Evolutionary conservation across 2,797 vertebrate genomes (phyloP), one percentile per base, ranked within the genome.

Genomic region (Gymnoscopelus microlampas): DNA sequence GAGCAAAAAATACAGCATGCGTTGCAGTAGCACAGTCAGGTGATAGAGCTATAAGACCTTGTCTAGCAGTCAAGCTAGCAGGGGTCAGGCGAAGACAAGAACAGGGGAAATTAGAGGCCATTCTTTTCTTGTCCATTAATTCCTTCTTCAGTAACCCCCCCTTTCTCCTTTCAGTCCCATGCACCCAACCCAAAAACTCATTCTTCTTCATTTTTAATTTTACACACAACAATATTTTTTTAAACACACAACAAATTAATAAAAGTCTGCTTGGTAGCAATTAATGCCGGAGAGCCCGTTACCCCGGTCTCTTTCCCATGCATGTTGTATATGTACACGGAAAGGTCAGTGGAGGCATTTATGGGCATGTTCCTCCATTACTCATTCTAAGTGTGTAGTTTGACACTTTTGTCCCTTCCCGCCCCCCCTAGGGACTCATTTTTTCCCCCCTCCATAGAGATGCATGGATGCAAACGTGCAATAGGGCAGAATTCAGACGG

Each of bases 271-370:
- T 80, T 84, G 80, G 83, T 78, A 83, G 77, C 90, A 90, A 91
- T 91, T 91, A 89, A 85, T 77, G 79, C 66, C 60, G 24, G 12
- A 73, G 74, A 73, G 74, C 85, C n/a, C n/a, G 77, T 82, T 80
- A 79, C 67, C 79, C 23, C 60, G 60, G 39, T 44, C 68, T 70
- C 53, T 77, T 83, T 76, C 54, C 56, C 56, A 71, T 77, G 71
- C 81, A 68, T 13, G 50, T 73, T 84, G 76, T 84, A 77, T 80
- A 80, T 82, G 70, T 76, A 76, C 68, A 81, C 78, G 74, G 76
- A 92, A 93, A 93, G 90, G 93, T 93, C 92, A 93, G 73, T 2
- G 59, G 59, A 87, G 71, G 83, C 80, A 79, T 89, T 94, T 92
- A 90, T 70, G 72, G 78, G 69, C 85, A 73, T 69, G 76, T 63